Conservation (phyloP, 2,113 vertebrate genomes). For the Pyrgilauda ruficollis region DNA sequence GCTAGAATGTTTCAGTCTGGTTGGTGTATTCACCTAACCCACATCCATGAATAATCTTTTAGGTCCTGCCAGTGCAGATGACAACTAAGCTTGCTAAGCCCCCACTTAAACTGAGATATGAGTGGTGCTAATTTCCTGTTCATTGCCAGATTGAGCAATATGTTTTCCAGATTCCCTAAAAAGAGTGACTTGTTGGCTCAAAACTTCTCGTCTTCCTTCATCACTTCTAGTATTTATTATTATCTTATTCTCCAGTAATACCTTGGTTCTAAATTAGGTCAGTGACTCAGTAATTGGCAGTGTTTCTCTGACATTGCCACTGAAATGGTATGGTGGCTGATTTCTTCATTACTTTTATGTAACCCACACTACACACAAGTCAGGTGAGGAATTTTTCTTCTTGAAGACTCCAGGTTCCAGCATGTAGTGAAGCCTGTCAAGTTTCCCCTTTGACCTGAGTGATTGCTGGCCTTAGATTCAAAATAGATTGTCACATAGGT, state of each 20-base stretch:
- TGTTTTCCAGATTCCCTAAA: conserved; percentile 32
- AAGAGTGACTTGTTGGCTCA: not conserved
- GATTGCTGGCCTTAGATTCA: not conserved
- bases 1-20: not conserved
- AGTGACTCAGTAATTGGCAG: conserved; percentile 48
- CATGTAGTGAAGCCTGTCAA: not conserved
- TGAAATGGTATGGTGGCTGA: not conserved
- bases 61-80: not conserved
- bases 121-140: not conserved
- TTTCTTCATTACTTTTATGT: not conserved
- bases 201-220: not conserved
- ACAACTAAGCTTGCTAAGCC: not conserved
- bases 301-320: not conserved
- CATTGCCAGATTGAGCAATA: not conserved
- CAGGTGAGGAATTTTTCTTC: conserved; percentile 10
- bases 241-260: conserved; percentile 14
- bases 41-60: not conserved
- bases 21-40: not conserved
- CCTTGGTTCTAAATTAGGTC: conserved; percentile 2
- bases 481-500: not conserved
- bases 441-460: not conserved
- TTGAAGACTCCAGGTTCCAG: not conserved
- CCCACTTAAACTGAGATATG: not conserved
- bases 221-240: conserved; percentile 41
- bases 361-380: not conserved